phyloP scores from a whole-genome alignment of 2,888 invertebrate species.

The Orchestes rusci region DNA sequence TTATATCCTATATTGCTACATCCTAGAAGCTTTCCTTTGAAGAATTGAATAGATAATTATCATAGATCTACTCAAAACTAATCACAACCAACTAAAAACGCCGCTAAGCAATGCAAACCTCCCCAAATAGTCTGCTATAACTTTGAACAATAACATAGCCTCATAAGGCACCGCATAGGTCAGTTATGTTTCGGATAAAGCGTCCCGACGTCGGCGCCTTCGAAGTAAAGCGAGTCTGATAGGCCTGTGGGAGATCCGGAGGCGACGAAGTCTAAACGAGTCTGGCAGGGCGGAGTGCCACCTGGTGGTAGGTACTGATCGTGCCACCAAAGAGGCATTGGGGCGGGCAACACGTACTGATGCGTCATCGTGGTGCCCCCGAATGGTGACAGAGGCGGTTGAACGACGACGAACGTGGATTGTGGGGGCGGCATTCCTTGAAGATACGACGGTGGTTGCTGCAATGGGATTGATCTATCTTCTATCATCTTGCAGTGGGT shows the following conservation, averaged over 20 bases:
- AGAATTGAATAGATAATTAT: too few species aligned
- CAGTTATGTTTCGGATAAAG: constrained; percentile 39
- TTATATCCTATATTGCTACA: too few species aligned
- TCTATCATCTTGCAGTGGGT: too few species aligned
- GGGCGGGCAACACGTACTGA: constrained; percentile 32
- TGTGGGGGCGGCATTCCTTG: constrained; percentile 22
- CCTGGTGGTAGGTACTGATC: constrained; percentile 32
- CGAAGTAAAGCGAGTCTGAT: constrained; percentile 17
- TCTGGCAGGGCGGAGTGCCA: constrained; percentile 23
- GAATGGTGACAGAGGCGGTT: constrained; percentile 38
- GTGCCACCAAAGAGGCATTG: constrained; percentile 39
- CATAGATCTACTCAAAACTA: too few species aligned
- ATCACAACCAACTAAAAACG: too few species aligned
- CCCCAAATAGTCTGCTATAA: constrained; percentile 27
- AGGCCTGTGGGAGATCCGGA: constrained; percentile 9
- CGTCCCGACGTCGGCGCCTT: constrained; percentile 9
- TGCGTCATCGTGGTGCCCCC: constrained; percentile 33
- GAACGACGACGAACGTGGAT: constrained; percentile 39
- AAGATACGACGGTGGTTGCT: constrained; percentile 18
- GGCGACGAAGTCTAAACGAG: constrained; percentile 16
- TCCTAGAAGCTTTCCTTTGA: too few species aligned
- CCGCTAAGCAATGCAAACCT: too few species aligned
- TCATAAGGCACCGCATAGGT: constrained; percentile 30
- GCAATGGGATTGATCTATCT: too few species aligned
- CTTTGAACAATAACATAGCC: constrained; percentile 32